These are phyloP conservation scores for Epistrophella euchroma DNA, from an alignment of 2,888 invertebrate species.

Conservation along the genomic window DNA sequence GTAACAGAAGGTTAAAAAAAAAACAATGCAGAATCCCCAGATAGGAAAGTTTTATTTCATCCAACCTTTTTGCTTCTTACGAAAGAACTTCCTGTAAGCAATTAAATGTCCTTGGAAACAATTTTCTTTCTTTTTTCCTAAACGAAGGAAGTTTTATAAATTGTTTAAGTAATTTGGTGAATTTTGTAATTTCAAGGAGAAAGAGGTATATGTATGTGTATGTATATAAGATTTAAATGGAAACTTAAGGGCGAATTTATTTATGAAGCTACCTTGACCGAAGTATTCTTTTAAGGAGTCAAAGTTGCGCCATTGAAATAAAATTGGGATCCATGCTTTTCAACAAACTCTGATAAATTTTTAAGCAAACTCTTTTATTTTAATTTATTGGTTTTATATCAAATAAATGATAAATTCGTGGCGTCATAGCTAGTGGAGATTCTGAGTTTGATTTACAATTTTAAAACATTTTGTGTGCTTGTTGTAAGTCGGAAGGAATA, in stretches of 20 bases:
- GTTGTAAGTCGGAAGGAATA: too few species aligned
- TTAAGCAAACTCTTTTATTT: too few species aligned
- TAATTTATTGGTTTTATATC: too few species aligned
- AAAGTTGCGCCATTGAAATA: not conserved
- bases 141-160: constrained; percentile 3
- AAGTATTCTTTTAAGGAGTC: not conserved
- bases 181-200: not conserved
- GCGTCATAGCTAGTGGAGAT: too few species aligned
- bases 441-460: too few species aligned
- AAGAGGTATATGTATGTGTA: not conserved
- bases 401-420: too few species aligned
- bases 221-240: too few species aligned
- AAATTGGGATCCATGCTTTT: not conserved
- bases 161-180: constrained; percentile 6
- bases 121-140: not conserved
- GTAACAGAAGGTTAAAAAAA: not conserved
- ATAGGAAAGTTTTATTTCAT: not conserved
- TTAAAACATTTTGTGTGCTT: too few species aligned
- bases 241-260: not conserved
- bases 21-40: not conserved
- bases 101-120: constrained; percentile 15
- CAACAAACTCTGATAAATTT: not conserved
- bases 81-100: constrained; percentile 16
- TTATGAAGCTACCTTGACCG: constrained; percentile 15
- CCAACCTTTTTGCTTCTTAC: not conserved